A percentile compares a stretch with the other conserved stretches of the same genome.
phyloP scores from a whole-genome alignment of 1,140 invertebrate genomes.

The Sinella curviseta region DNA sequence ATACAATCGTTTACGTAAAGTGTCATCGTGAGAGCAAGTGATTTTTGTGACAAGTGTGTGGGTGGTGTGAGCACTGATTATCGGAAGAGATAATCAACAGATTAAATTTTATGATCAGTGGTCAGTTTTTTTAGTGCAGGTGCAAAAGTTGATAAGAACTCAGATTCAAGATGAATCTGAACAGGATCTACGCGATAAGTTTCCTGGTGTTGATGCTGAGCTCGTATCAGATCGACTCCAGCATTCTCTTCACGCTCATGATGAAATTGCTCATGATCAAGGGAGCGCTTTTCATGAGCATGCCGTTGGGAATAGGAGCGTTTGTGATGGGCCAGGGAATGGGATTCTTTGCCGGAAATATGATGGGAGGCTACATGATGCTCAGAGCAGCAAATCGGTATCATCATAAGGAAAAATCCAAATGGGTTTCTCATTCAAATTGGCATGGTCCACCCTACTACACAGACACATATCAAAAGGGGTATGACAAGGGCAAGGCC shows the following conservation, averaged over 20 bases:
- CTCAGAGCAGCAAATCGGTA: slow-evolving; percentile 40
- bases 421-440: not conserved
- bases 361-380: slow-evolving; percentile 44
- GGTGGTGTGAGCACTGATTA: not conserved
- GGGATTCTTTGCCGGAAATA: slow-evolving; percentile 46
- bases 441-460: not conserved
- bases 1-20: not conserved
- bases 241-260: slow-evolving; percentile 23
- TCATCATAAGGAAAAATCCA: slow-evolving; percentile 31
- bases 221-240: slow-evolving; percentile 33
- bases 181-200: slow-evolving; percentile 29
- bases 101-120: not conserved
- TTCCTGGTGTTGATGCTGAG: slow-evolving; percentile 36
- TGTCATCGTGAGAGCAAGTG: not conserved
- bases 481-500: slow-evolving; percentile 3
- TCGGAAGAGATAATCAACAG: not conserved
- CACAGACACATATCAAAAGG: slow-evolving; percentile 6
- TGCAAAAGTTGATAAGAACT: not conserved
- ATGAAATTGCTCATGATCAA: slow-evolving; percentile 43
- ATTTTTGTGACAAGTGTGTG: not conserved
- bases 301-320: slow-evolving; percentile 43
- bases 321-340: slow-evolving; percentile 48
- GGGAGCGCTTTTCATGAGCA: slow-evolving; percentile 45
- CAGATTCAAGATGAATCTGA: slow-evolving; percentile 38
- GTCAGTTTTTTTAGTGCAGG: not conserved